These are phyloP conservation scores for Cryptus armator DNA, from an alignment of 2,888 invertebrate species.

Conservation along the genomic window DNA sequence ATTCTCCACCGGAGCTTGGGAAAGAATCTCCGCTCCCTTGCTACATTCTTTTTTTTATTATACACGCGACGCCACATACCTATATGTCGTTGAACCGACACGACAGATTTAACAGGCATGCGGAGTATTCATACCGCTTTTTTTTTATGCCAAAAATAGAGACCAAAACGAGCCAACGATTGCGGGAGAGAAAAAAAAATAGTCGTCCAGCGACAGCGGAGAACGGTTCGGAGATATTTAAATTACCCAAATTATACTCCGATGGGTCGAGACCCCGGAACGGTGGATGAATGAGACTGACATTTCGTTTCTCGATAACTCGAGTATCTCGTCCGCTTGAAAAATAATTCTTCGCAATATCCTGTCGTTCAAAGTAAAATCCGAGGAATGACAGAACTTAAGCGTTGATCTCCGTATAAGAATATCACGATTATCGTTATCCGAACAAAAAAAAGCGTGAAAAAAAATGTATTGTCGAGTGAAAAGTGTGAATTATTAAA, in stretches of 20 bases:
- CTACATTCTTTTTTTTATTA: neutral
- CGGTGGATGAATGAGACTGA: constrained; percentile 1
- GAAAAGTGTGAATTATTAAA: too few species aligned
- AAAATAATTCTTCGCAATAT: constrained; percentile 30
- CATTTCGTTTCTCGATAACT: constrained; percentile 8
- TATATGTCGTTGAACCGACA: neutral
- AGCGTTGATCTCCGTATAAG: neutral
- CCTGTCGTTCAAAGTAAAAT: constrained; percentile 31
- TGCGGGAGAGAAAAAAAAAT: constrained; percentile 22
- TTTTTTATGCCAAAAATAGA: constrained; percentile 10
- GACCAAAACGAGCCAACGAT: constrained; percentile 26
- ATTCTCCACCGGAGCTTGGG: neutral
- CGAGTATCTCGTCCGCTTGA: neutral
- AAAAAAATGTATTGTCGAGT: neutral
- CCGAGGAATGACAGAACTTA: neutral
- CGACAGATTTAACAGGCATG: constrained; percentile 30
- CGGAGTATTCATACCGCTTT: constrained; percentile 27
- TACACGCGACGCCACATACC: neutral
- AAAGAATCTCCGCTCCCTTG: neutral
- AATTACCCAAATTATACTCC: constrained; percentile 43
- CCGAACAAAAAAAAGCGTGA: neutral
- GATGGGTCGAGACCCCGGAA: neutral
- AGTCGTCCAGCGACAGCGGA: constrained; percentile 1
- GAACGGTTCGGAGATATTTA: constrained; percentile 40
- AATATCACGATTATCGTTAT: neutral